Base-by-base conservation (phyloP, 1,140 invertebrate species). In the Pararge aegeria region DNA sequence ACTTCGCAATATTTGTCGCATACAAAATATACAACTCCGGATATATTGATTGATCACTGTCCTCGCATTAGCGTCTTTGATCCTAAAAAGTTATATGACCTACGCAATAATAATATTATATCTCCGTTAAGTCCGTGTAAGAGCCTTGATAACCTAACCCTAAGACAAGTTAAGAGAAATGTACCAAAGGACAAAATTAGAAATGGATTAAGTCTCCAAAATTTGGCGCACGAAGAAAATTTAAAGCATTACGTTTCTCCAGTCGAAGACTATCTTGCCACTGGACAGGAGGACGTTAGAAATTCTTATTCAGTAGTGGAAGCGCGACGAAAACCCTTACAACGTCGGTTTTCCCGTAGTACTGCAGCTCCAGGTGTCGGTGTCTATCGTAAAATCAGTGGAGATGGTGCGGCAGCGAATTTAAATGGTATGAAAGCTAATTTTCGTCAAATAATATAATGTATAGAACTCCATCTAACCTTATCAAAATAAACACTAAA, bases 101-200 rank as follows among this genome's bases (percentile, higher is more conserved):
- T 86, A 27, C 70, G 77, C 46, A 89, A 89, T 60, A 88, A 88
- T 61, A 89, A 89, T 63, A 42, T 34, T 12, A 30, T 80, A 10
- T 27, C 66, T n/a, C 48, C 70, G 4, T 63, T 89, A 38, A 64
- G 72, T 16, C 71, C 87, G 0, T 89, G 85, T 55, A 89, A 89
- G 64, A 89, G 87, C 70, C 81, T 87, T 48, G 87, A 89, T 61
- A 89, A 87, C 55, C 74, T 89, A 54, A 83, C 76, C 5, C 54
- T 80, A 5, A 81, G 71, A 40, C 70, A 75, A 10, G 53, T 48
- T 2, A 80, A 77, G 20, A 74, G 56, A 29, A 70, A 70, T 9
- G 15, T 34, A 7, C 15, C 57, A 9, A 80, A 72, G 60, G 69
- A 81, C 9, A 81, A 70, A 54, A 76, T 85, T 50, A 78, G 75